These are phyloP conservation scores for Lepidocyrtinus sp. DNA, from an alignment of 2,888 invertebrate genomes.

Conservation along the genomic window DNA sequence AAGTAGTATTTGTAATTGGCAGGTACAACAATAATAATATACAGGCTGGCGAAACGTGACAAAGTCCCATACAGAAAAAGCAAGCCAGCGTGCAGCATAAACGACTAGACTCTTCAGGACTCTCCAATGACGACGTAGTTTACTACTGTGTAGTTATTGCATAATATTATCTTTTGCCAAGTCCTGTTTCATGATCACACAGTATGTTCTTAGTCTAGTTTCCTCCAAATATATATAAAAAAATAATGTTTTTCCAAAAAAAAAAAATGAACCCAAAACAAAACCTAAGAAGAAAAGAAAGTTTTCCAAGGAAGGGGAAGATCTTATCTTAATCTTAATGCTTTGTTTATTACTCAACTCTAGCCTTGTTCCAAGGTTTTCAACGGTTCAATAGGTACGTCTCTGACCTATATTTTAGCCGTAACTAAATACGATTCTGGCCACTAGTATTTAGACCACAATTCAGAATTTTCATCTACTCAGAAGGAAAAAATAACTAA, in stretches of 20 bases:
- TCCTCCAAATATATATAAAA: no score
- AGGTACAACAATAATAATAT: conserved; percentile 15
- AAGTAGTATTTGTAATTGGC: not conserved
- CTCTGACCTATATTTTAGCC: not conserved
- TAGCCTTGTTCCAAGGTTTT: no score
- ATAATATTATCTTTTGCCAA: not conserved
- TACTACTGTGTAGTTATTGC: not conserved
- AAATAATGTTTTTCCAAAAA: not conserved
- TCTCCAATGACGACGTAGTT: conserved; percentile 6
- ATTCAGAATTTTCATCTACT: conserved; percentile 1
- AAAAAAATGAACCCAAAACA: no score
- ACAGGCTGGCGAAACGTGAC: no score
- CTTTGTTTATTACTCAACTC: no score
- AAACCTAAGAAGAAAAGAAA: not conserved
- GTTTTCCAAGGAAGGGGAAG: no score
- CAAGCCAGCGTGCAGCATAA: not conserved
- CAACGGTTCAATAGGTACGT: no score
- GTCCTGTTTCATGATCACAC: not conserved
- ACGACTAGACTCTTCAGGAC: conserved; percentile 12
- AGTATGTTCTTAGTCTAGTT: not conserved
- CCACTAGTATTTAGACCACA: conserved; percentile 13
- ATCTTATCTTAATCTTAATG: no score
- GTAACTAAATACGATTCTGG: conserved; percentile 8
- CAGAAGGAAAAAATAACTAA: not conserved
- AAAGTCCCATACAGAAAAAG: no score